Base-by-base conservation (phyloP, 2,888 invertebrate genomes). In the Acleris sparsana region DNA sequence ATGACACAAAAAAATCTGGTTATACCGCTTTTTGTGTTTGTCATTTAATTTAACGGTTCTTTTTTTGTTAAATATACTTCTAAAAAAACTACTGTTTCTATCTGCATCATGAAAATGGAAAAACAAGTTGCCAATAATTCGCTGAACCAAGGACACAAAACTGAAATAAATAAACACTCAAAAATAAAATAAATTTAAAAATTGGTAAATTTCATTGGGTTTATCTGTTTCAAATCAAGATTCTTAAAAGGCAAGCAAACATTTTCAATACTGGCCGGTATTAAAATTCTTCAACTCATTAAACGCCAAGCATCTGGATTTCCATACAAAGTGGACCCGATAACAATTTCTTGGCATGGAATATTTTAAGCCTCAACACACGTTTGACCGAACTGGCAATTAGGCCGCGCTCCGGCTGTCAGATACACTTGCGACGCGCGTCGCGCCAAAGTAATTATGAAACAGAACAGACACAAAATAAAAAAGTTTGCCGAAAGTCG, bases 371-470 rank as follows among this genome's bases (percentile, higher is more conserved):
- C n/a, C 53, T 17, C 17, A 43, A 55, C 53, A 48, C 48, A 55
- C 59, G 59, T 63, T 48, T 55, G 29, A 20, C 60, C 51, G 72
- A 72, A 73, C 73, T 75, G 73, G 75, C 80, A 84, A 83, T 84
- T 81, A 82, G 75, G 75, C 68, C 68, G 71, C 72, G 73, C 79
- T 75, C 76, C 82, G 83, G 75, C 83, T 84, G 84, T 80, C 83
- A 81, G 76, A 77, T 69, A 77, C 77, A 76, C 72, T 58, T 53
- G 58, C 71, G 71, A 67, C 74, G 69, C 74, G 69, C 71, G 71
- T 70, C 72, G 75, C 73, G 67, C 75, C 74, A 71, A 75, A 79
- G 77, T 80, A 79, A 83, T 82, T 77, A 79, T 76, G 75, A 78
- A 79, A 77, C 76, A 73, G 74, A 79, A 77, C 76, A 73, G 74